phyloP scores from a whole-genome alignment of 2,113 vertebrate species.

The Xenus cinereus region DNA sequence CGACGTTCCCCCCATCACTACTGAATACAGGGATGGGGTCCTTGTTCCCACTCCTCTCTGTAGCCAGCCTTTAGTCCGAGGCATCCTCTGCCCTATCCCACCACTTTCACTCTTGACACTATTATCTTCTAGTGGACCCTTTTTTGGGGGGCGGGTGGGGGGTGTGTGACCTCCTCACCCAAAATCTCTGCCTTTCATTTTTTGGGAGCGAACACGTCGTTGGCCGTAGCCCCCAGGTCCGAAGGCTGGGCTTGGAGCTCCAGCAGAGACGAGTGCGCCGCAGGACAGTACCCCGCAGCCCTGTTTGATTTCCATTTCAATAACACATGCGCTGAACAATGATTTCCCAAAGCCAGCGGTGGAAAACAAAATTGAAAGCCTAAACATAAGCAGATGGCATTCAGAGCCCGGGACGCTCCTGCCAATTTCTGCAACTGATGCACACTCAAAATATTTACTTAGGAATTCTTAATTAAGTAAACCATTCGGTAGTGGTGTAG shows the following conservation, averaged over 20 bases:
- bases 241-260: neutral
- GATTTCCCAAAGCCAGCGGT: neutral
- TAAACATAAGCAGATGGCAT: slow-evolving; percentile 53
- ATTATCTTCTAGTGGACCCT: neutral
- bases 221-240: neutral
- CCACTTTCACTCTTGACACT: neutral
- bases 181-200: neutral
- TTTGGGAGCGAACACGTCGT: fast-evolving
- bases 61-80: fast-evolving
- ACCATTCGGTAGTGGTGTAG: slow-evolving; percentile 5
- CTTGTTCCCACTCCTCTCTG: neutral
- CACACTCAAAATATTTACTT: slow-evolving; percentile 61
- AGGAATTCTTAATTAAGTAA: slow-evolving; percentile 69
- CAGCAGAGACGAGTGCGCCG: neutral
- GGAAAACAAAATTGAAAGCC: slow-evolving; percentile 53
- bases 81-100: neutral
- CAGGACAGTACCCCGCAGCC: neutral
- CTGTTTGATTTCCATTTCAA: neutral
- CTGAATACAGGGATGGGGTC: no score
- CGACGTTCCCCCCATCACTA: no score
- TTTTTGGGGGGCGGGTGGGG: neutral
- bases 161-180: neutral
- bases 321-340: neutral
- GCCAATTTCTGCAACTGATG: slow-evolving; percentile 56
- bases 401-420: neutral